Evolutionary conservation across 2,888 invertebrate species (phyloP), one percentile per base, ranked within the genome.

Genomic region (Troides oblongomaculatus): DNA sequence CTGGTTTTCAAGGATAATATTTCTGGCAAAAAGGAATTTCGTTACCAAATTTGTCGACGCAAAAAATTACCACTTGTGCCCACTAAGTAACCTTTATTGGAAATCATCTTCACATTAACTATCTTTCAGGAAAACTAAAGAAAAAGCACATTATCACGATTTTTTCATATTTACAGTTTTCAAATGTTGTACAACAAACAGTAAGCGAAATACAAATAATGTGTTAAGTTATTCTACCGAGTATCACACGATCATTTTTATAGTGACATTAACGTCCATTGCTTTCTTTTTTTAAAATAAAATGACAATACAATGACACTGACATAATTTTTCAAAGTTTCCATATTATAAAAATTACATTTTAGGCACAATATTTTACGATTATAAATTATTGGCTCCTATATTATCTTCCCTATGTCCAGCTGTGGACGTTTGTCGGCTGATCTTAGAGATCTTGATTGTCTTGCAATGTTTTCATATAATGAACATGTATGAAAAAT

Each of bases 11-110:
- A 50, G 17, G 21, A 58, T 23, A 23, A 23, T 58, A 23, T 58
- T 58, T 23, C 57, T 58, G 58, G 18, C 58, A 66, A 63, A 66
- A 21, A 59, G 39, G 62, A 63, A 64, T 62, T 70, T 53, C 64
- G 57, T 74, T 81, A 88, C 88, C 82, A 77, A 67, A 78, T 73
- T 71, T 75, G 76, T 74, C 76, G 76, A 66, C 79, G 84, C 62
- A 73, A 73, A 71, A 78, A 77, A 66, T 83, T 66, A 68, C 79
- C 69, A 75, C 76, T 80, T 65, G 74, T 73, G 68, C 75, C 74
- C 64, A 78, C 69, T 70, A 74, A 71, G 72, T 74, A 76, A 72
- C 75, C 79, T 79, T 81, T 85, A 69, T 78, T 73, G 70, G 84
- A 73, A 78, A 81, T 79, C 88, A 88, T 88, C 77, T 75, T 81